Evolutionary conservation across 92 coral and sea anemone genomes (phyloP).

Genomic region (Heliopora coerulea): DNA sequence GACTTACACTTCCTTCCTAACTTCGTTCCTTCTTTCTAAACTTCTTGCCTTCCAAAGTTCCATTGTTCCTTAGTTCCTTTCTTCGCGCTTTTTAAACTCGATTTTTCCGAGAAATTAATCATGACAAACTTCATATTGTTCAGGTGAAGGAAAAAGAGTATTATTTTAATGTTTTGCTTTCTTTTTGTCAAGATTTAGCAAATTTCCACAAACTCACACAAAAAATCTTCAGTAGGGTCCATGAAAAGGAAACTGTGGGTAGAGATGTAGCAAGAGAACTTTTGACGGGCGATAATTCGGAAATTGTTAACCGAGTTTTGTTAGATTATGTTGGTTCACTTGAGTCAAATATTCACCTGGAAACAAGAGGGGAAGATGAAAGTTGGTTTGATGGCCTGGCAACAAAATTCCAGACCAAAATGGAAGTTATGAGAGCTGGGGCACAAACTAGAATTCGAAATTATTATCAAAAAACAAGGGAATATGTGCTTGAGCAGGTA

Average conservation of each 20-base stretch:
- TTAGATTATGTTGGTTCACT: conserved; percentile 71
- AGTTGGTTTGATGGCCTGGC: conserved; percentile 85
- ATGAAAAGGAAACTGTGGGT: conserved; percentile 56
- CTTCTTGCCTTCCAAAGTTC: no score
- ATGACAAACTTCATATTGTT: no score
- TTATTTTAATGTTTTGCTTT: not conserved
- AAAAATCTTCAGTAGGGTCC: conserved; percentile 65
- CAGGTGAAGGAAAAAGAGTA: not conserved
- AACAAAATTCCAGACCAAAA: conserved; percentile 66
- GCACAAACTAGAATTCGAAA: conserved; percentile 82
- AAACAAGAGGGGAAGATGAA: conserved; percentile 70
- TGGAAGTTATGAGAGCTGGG: conserved; percentile 62
- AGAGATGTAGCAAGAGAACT: conserved; percentile 60
- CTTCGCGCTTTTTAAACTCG: no score
- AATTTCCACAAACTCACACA: conserved; percentile 71
- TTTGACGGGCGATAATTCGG: conserved; percentile 60
- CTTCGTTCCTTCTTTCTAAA: no score
- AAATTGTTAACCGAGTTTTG: conserved; percentile 70
- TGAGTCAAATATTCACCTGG: conserved; percentile 78
- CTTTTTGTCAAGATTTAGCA: conserved; percentile 58
- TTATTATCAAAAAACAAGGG: conserved; percentile 69
- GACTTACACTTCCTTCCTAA: no score
- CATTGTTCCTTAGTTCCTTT: no score
- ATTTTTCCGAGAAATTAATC: no score
- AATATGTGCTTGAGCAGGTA: conserved; percentile 73